Base-by-base conservation (phyloP, 1,140 invertebrate species). In the Calephelis nemesis region DNA sequence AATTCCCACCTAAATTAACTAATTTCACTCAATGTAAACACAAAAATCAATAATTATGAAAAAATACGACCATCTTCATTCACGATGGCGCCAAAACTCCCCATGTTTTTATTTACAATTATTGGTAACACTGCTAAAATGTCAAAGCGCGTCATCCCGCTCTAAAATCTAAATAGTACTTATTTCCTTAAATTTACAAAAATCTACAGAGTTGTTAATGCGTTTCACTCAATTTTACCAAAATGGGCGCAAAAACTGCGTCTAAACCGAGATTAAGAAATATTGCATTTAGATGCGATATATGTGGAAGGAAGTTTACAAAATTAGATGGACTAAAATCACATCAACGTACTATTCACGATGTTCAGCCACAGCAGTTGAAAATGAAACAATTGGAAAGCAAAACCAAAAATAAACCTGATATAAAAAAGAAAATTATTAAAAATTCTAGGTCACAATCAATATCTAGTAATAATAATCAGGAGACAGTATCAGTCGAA, bases 181-280 rank as follows among this genome's bases (percentile, higher is more conserved):
- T 62, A 63, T 19, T 68, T 12, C 52, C 40, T 48, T 52, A 50
- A 48, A 9, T 47, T 58, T 60, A 54, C 47, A 54, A 64, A 54
- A 52, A 45, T 15, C 9, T 63, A n/a, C 52, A 69, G 47, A 48
- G 47, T 50, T 67, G 52, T 30, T 49, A 64, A 60, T 70, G 68
- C 62, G 58, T 63, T 68, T 19, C 68, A 62, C 66, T 40, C 12
- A 68, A 63, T 40, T 45, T 63, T 60, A 68, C 54, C 15, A 74
- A 76, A 70, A 86, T 86, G 79, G 81, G 79, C 13, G 75, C 78
- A 7, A 83, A 79, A 78, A 64, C 76, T 49, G 68, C 78, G 30
- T 70, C 69, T 39, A 79, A 74, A 50, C 52, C 77, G 47, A 80
- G 77, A 58, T 67, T 73, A 4, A 74, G 78, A 50, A 68, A 50